These are phyloP conservation scores for Sisyra terminalis DNA, from an alignment of 2,888 invertebrate species.

Conservation along the genomic window DNA sequence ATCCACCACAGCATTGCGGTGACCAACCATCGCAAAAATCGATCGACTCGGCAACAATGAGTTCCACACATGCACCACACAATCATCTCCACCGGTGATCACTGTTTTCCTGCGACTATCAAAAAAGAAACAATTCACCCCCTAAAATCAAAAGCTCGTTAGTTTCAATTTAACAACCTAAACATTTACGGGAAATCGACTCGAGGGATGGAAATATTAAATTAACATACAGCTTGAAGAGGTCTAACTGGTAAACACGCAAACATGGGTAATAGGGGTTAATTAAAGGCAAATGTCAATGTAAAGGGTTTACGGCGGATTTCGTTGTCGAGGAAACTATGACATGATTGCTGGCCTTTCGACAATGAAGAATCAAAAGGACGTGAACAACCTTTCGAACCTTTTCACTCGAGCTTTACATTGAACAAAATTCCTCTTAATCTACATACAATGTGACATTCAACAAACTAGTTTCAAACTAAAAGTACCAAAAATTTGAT, in stretches of 20 bases:
- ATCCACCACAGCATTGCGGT: conserved; percentile 31
- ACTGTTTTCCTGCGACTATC: conserved; percentile 31
- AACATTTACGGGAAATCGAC: background rate
- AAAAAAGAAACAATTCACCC: conserved; percentile 37
- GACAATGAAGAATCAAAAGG: too few species aligned
- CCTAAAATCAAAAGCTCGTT: conserved; percentile 24
- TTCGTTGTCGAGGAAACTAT: too few species aligned
- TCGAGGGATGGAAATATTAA: too few species aligned
- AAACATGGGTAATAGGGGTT: background rate
- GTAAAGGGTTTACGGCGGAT: too few species aligned
- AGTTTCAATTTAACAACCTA: background rate
- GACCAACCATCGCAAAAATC: conserved; percentile 22
- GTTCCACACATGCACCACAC: conserved; percentile 39
- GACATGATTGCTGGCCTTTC: too few species aligned
- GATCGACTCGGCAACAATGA: conserved; percentile 26
- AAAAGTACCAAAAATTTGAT: too few species aligned
- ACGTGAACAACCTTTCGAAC: too few species aligned
- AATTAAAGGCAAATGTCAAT: background rate
- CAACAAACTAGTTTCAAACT: too few species aligned
- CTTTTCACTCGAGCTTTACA: too few species aligned
- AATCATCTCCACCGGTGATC: conserved; percentile 37
- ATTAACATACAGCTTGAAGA: background rate
- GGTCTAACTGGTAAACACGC: background rate
- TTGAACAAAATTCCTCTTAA: too few species aligned
- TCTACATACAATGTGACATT: too few species aligned